Evolutionary conservation across 2,113 vertebrate species (phyloP).

Genomic region (Oncorhynchus keta): DNA sequence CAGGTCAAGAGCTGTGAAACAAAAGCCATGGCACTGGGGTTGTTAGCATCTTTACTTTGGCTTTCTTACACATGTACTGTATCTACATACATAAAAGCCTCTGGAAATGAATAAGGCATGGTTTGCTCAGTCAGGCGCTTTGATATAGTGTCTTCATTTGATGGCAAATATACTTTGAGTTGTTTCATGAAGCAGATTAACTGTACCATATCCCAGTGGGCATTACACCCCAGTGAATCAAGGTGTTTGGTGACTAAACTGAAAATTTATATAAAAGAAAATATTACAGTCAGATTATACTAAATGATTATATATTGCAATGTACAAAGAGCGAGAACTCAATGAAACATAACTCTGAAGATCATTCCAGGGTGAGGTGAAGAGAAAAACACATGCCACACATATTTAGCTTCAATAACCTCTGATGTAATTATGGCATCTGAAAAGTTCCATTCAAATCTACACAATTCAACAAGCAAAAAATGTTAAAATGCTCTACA

Average conservation of each 20-base stretch:
- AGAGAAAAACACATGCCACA: not conserved
- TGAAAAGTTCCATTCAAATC: not conserved
- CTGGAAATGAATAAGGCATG: not conserved
- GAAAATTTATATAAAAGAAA: no score
- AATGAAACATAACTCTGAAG: no score
- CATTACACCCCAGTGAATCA: no score
- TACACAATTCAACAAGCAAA: not conserved
- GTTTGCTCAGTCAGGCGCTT: not conserved
- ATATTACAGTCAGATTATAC: no score
- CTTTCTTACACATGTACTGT: not conserved
- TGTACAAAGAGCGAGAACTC: no score
- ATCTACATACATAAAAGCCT: slow-evolving; percentile 7
- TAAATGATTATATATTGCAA: no score
- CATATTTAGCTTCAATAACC: not conserved
- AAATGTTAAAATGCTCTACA: not conserved
- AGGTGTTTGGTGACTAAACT: no score
- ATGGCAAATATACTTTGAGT: not conserved
- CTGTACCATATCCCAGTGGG: no score
- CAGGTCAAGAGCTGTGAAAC: slow-evolving; percentile 54
- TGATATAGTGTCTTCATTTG: not conserved
- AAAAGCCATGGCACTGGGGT: slow-evolving; percentile 36
- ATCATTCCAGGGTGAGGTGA: no score
- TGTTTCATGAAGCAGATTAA: no score
- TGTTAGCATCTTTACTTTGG: slow-evolving; percentile 23
- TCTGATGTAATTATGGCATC: not conserved